phyloP scores from a whole-genome alignment of 2,888 invertebrate genomes.

The Drosophila buzzatii region DNA sequence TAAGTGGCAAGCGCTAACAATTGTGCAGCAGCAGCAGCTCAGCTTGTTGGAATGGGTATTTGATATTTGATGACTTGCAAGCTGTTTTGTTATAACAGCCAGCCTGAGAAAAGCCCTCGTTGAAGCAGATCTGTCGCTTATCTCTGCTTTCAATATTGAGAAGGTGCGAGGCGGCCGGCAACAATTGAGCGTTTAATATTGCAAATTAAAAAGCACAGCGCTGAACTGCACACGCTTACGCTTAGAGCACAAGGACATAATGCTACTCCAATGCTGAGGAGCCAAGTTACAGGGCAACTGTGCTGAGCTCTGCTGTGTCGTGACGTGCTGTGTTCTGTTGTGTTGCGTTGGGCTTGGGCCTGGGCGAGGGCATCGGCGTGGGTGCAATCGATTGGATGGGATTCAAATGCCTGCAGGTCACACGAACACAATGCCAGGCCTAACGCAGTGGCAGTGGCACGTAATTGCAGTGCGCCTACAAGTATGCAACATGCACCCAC shows the following conservation, averaged over 20 bases:
- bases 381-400: slow-evolving; percentile 51
- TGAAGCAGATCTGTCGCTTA: slow-evolving; percentile 24
- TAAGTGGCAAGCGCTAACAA: slow-evolving; percentile 26
- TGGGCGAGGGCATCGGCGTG: slow-evolving; percentile 28
- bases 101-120: slow-evolving; percentile 12
- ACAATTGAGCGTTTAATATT: slow-evolving; percentile 59
- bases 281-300: slow-evolving; percentile 27
- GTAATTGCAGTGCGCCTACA: slow-evolving; percentile 73
- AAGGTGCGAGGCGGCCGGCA: slow-evolving; percentile 5
- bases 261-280: slow-evolving; percentile 26
- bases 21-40: slow-evolving; percentile 17
- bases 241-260: slow-evolving; percentile 45
- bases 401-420: slow-evolving; percentile 69
- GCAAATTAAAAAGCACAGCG: slow-evolving; percentile 48
- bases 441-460: slow-evolving; percentile 57
- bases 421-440: slow-evolving; percentile 37
- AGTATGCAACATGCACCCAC: slow-evolving; percentile 47
- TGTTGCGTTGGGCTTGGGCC: slow-evolving; percentile 1
- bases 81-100: slow-evolving; percentile 23
- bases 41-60: slow-evolving; percentile 15
- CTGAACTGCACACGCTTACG: slow-evolving; percentile 1
- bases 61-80: slow-evolving; percentile 38
- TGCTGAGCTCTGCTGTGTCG: not conserved
- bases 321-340: not conserved
- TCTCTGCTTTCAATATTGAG: slow-evolving; percentile 19